phyloP scores from a whole-genome alignment of 2,888 invertebrate species.

The Pomacea canaliculata region DNA sequence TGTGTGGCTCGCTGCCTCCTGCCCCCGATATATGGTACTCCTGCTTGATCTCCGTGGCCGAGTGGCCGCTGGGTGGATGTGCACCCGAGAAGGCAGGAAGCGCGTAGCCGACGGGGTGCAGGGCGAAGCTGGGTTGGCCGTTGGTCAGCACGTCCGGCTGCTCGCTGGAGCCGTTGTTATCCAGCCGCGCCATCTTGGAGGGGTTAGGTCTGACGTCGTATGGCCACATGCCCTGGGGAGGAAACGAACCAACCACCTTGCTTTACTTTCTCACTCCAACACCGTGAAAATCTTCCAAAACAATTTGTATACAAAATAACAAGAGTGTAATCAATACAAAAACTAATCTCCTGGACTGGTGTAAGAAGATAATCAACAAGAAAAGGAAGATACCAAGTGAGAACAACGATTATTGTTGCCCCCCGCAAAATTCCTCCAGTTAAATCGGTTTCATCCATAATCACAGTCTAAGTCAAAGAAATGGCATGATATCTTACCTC shows the following conservation, averaged over 20 bases:
- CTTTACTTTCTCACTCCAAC: not conserved
- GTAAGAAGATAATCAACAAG: no score
- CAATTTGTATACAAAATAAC: not conserved
- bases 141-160: constrained; percentile 29
- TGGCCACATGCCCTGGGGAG: constrained; percentile 21
- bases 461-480: no score
- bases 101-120: constrained; percentile 25
- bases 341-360: not conserved
- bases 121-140: constrained; percentile 29
- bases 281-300: not conserved
- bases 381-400: no score
- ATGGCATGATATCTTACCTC: not conserved
- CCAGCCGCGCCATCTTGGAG: constrained; percentile 28
- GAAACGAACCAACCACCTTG: not conserved
- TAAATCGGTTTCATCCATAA: no score
- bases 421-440: no score
- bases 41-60: constrained; percentile 25
- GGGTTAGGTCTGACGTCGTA: constrained; percentile 13
- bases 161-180: constrained; percentile 19
- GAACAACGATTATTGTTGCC: no score
- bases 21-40: constrained; percentile 26
- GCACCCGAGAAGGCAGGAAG: constrained; percentile 1
- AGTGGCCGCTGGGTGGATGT: constrained; percentile 14
- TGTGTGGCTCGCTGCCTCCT: constrained; percentile 24
- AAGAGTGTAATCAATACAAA: not conserved